These are phyloP conservation scores for Dendrolimus kikuchii DNA, from an alignment of 1,140 invertebrate species.

Conservation along the genomic window DNA sequence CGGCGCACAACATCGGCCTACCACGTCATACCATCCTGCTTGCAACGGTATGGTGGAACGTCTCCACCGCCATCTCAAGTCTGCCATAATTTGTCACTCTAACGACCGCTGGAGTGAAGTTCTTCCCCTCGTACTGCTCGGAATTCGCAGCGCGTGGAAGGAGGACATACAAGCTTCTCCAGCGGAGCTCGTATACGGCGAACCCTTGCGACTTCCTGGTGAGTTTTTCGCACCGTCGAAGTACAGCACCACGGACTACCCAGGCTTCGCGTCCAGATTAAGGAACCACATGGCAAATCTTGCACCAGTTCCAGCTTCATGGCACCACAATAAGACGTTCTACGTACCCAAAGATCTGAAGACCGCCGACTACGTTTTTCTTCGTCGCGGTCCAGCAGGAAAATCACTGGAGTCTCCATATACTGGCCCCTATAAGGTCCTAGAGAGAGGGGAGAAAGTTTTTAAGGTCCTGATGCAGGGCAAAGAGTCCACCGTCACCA, in stretches of 20 bases:
- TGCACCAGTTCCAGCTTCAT: background rate
- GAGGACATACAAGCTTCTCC: no score
- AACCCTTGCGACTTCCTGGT: no score
- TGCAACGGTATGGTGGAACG: no score
- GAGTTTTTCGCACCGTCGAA: no score
- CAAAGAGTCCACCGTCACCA: slow-evolving; percentile 2
- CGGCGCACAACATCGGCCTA: background rate
- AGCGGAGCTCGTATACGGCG: no score
- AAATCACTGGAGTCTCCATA: slow-evolving; percentile 9
- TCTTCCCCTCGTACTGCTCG: no score
- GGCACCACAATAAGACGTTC: background rate
- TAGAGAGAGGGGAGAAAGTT: slow-evolving; percentile 5
- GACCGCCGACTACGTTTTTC: background rate
- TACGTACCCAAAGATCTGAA: background rate
- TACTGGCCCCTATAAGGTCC: slow-evolving; percentile 7
- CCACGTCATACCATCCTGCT: background rate
- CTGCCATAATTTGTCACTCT: no score
- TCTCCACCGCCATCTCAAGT: no score
- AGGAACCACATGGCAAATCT: background rate
- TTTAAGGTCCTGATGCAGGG: slow-evolving; percentile 4
- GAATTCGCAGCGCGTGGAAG: no score
- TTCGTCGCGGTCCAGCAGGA: background rate
- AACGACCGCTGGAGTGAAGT: no score
- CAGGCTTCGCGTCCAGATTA: background rate
- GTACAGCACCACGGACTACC: background rate